Base-by-base conservation (phyloP, 2,888 invertebrate species). In the Neoaliturus tenellus region DNA sequence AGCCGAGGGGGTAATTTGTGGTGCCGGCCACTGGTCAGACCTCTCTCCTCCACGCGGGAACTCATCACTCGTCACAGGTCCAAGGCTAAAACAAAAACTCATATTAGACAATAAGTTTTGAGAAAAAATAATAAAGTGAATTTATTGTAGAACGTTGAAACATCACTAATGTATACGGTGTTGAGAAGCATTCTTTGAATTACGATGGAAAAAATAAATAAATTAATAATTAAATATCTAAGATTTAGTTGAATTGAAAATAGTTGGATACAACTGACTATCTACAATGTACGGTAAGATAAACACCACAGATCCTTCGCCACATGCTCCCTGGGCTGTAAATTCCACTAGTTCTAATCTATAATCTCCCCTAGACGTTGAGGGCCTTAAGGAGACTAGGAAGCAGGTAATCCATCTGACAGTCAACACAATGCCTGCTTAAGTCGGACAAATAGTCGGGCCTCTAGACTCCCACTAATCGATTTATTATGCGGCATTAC, bases 401-500 rank as follows among this genome's bases (percentile, higher is more conserved):
- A 69, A 69, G n/a, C 33, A 39, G 20, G 69, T 39, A 69, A 69
- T 69, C 69, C 69, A 23, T 69, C 69, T 69, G 69, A 75, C 73
- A 75, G 39, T 75, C 28, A 25, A 75, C 73, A 75, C 73, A 75
- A 75, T 75, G 71, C n/a, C 71, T 62, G 39, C 41, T 71, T 71
- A 71, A 71, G 35, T 20, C 71, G 41, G 39, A 75, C 73, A 75
- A 75, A 75, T 75, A 75, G 73, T 39, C 67, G 23, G 58, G 23
- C 67, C 67, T 51, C 69, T 35, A 69, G 69, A 35, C 69, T 75
- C 73, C 44, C 14, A 71, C 71, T 75, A 75, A 75, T 75, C 73
- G 73, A 75, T 75, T 75, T 75, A 75, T 75, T 75, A 75, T 75
- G 41, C 44, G 41, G 73, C 73, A 44, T 75, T 75, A 39, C 73